phyloP scores from a whole-genome alignment of 2,888 invertebrate species.

The Agrilus mali region DNA sequence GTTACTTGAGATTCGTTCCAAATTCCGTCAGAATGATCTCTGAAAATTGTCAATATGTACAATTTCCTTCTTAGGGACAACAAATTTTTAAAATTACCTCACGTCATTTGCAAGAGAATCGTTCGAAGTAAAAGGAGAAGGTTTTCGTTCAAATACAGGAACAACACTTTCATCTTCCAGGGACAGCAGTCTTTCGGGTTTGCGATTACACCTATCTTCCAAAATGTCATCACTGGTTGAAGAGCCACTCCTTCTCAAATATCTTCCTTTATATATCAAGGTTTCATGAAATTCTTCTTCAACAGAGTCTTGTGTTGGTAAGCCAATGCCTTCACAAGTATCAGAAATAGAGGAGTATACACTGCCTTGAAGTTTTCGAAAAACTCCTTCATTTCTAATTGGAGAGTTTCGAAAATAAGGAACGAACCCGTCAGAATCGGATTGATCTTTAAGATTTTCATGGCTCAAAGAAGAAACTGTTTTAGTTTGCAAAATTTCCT shows the following conservation, averaged over 20 bases:
- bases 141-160: constrained; percentile 38
- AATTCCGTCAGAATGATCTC: constrained; percentile 76
- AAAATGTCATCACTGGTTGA: constrained; percentile 29
- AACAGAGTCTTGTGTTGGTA: constrained; percentile 34
- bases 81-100: constrained; percentile 25
- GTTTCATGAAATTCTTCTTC: constrained; percentile 74
- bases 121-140: constrained; percentile 67
- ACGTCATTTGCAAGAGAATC: constrained; percentile 72
- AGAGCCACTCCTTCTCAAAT: constrained; percentile 47
- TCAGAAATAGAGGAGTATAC: constrained; percentile 27
- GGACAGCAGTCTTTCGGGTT: constrained; percentile 24
- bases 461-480: constrained; percentile 46
- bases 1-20: constrained; percentile 87
- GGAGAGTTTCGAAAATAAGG: constrained; percentile 42
- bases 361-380: constrained; percentile 29
- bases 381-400: constrained; percentile 46
- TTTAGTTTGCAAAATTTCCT: constrained; percentile 33
- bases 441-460: constrained; percentile 39
- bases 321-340: constrained; percentile 21
- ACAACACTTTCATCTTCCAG: constrained; percentile 39
- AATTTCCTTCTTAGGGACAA: background rate
- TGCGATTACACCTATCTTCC: constrained; percentile 9
- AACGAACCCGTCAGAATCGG: constrained; percentile 20
- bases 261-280: constrained; percentile 61
- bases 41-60: constrained; percentile 18